phyloP scores from a whole-genome alignment of 2,888 invertebrate species.

The Tachina lurida region DNA sequence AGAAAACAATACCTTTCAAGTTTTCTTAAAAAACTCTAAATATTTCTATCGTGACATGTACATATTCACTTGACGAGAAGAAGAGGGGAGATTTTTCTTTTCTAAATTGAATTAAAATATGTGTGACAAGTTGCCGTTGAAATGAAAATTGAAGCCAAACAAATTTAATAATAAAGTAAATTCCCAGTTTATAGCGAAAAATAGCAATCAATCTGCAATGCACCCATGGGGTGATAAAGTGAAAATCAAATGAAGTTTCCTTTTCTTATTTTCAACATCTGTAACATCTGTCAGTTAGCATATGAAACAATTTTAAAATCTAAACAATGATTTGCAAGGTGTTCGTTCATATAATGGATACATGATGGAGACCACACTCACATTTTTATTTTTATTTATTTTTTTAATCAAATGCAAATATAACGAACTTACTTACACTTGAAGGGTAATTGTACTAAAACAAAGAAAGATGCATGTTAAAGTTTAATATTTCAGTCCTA shows the following conservation, averaged over 20 bases:
- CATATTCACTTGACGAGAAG: too few species aligned
- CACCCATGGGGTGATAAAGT: conserved; percentile 16
- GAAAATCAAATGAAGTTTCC: conserved; percentile 26
- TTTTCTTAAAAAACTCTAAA: background rate
- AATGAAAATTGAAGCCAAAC: background rate
- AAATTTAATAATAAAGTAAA: background rate
- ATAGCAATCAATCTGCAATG: background rate
- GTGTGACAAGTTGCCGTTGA: background rate
- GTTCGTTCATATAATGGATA: conserved; percentile 32
- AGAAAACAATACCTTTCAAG: background rate
- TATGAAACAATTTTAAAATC: conserved; percentile 38
- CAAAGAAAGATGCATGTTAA: background rate
- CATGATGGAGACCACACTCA: conserved; percentile 40
- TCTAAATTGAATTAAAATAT: background rate
- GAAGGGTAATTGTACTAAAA: background rate
- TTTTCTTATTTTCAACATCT: conserved; percentile 24
- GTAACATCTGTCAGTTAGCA: conserved; percentile 6
- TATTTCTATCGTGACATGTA: too few species aligned
- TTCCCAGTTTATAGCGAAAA: background rate
- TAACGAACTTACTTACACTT: background rate
- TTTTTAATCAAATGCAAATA: background rate
- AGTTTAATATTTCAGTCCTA: conserved; percentile 33
- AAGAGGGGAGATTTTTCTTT: too few species aligned
- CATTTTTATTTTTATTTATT: background rate
- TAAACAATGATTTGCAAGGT: conserved; percentile 32